Evolutionary conservation across 2,888 invertebrate genomes (phyloP).

Genomic region (Geophilus truncorum): DNA sequence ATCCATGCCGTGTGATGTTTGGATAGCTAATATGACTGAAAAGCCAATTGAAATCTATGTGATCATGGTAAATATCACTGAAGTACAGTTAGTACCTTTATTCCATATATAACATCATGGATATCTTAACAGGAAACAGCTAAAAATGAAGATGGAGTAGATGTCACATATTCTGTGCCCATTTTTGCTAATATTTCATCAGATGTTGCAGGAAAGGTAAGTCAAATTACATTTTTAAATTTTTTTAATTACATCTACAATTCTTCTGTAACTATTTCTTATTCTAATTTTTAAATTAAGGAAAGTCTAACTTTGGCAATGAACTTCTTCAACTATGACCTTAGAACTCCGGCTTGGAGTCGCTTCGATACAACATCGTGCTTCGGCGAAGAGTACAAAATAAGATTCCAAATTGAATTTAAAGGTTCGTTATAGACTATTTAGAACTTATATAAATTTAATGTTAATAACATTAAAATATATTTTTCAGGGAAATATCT

Average conservation of each 20-base stretch:
- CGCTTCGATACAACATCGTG: not conserved
- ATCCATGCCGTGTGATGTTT: not conserved
- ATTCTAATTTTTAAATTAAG: not conserved
- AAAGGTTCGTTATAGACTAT: not conserved
- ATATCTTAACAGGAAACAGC: not conserved
- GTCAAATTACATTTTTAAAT: not conserved
- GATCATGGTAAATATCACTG: not conserved
- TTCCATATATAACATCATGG: not conserved
- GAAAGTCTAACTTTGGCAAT: too few species aligned
- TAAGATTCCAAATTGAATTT: not conserved
- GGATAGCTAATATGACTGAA: not conserved
- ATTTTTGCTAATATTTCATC: not conserved
- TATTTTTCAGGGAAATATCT: not conserved
- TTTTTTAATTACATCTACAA: not conserved
- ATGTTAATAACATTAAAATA: too few species aligned
- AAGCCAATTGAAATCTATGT: not conserved
- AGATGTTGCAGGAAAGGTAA: not conserved
- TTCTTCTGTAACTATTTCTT: not conserved
- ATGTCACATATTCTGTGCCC: not conserved
- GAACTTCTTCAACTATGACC: not conserved
- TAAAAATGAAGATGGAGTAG: not conserved
- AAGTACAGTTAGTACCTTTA: too few species aligned
- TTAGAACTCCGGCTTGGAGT: not conserved
- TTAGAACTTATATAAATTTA: too few species aligned
- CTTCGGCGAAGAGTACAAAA: not conserved